These are phyloP conservation scores for Conger conger DNA, from an alignment of 2,113 vertebrate species.

Conservation along the genomic window DNA sequence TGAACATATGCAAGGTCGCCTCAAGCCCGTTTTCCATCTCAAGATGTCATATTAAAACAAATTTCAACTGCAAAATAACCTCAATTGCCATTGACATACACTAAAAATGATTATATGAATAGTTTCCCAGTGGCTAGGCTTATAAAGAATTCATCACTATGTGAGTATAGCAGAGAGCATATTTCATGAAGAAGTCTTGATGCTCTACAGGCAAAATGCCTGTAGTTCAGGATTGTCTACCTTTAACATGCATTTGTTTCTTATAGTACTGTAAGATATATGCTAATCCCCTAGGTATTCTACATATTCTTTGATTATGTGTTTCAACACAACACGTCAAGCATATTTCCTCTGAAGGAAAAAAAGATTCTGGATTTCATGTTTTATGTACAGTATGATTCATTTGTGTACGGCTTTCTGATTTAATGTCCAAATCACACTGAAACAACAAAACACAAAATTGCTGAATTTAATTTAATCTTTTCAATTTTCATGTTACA, in stretches of 20 bases:
- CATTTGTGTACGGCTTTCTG: constrained; percentile 25
- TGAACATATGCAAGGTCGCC: constrained; percentile 43
- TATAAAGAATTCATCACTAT: constrained; percentile 41
- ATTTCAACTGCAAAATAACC: constrained; percentile 48
- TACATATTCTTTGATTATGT: constrained; percentile 34
- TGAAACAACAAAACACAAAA: constrained; percentile 14
- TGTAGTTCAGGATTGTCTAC: not conserved
- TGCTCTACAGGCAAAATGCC: constrained; percentile 27
- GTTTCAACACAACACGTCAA: constrained; percentile 37
- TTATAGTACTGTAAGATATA: constrained; percentile 38
- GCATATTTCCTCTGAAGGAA: constrained; percentile 38
- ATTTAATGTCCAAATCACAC: constrained; percentile 28
- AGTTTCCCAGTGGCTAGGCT: constrained; percentile 41
- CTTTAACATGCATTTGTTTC: constrained; percentile 29
- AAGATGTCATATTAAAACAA: constrained; percentile 40
- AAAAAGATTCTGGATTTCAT: constrained; percentile 45
- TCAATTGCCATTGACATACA: constrained; percentile 22
- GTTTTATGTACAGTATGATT: constrained; percentile 54
- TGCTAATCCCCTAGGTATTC: constrained; percentile 47
- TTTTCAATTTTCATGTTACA: constrained; percentile 29
- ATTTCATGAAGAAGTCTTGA: constrained; percentile 32
- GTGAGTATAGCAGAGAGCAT: constrained; percentile 46
- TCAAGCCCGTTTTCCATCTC: constrained; percentile 31
- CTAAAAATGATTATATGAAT: constrained; percentile 48
- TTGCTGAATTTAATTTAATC: constrained; percentile 23